These are phyloP conservation scores for Caenorhabditis angaria DNA, from an alignment of 2,888 invertebrate species.

Conservation along the genomic window DNA sequence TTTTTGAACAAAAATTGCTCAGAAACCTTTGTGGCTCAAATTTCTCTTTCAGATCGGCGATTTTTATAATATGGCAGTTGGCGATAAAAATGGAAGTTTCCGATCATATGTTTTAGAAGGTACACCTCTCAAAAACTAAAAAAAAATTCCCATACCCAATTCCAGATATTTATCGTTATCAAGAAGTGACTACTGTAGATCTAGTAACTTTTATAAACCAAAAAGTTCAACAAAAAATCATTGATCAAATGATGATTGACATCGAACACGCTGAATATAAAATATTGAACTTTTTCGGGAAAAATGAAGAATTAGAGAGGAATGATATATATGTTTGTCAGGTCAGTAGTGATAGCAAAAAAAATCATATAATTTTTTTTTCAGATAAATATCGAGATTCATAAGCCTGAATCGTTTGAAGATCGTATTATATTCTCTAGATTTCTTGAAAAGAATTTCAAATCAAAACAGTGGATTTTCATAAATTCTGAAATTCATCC, in stretches of 20 bases:
- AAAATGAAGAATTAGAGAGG: conserved; percentile 35
- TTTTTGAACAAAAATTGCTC: background rate
- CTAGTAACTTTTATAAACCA: conserved; percentile 43
- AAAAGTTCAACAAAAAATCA: conserved; percentile 31
- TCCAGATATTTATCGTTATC: conserved; percentile 50
- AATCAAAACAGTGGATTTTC: conserved; percentile 38
- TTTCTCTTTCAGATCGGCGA: conserved; percentile 36
- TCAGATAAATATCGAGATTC: conserved; percentile 55
- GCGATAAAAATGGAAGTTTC: conserved; percentile 47
- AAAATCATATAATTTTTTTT: too few species aligned
- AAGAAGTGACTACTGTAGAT: conserved; percentile 45
- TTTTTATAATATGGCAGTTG: conserved; percentile 53
- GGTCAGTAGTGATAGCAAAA: too few species aligned
- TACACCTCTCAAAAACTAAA: conserved; percentile 5
- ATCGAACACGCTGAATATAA: conserved; percentile 55
- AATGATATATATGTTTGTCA: conserved; percentile 47
- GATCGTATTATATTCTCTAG: conserved; percentile 23
- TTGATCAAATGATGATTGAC: conserved; percentile 54
- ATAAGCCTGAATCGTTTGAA: conserved; percentile 37
- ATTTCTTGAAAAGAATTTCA: conserved; percentile 30
- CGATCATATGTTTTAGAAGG: conserved; percentile 50
- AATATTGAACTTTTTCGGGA: conserved; percentile 42
- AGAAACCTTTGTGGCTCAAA: background rate
- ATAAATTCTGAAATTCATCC: conserved; percentile 34
- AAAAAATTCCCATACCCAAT: conserved; percentile 10